Base-by-base conservation (phyloP, 1,140 invertebrate genomes). In the Formica exsecta region DNA sequence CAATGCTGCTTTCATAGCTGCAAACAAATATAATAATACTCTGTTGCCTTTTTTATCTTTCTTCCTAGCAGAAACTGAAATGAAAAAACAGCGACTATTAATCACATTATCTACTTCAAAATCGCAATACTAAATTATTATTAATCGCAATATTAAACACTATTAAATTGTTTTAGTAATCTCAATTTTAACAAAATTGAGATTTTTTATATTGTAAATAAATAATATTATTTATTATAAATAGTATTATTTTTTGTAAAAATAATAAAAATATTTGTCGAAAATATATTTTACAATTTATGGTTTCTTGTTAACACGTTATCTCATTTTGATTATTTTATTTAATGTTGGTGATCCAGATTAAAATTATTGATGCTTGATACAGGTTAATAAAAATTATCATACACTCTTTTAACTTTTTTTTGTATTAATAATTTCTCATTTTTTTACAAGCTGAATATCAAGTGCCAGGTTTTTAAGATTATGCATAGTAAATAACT, bases 1-100 rank as follows among this genome's bases (percentile, higher is more conserved):
- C 91, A 98, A 96, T 86, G 95, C 96, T 36, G 96, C 96, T 93
- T 97, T 97, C 48, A 97, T 95, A 38, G 97, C 96, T 73, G 97
- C 95, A 54, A 96, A 96, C 48, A 97, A 95, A 66, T 97, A 95
- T 74, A 97, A 93, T 0, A 96, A 94, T 93, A 96, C 95, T 94
- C 95, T 96, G 71, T 95, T 94, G 83, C 95, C 97, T 92, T 94
- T 96, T 70, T 87, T 90, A 89, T 94, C 93, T 62, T 94, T 95
- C 19, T 38, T 90, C 3, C 89, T 48, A 11, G 38, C 64, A 36
- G 77, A 61, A 61, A 84, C 89, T 90, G n/a, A 32, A 77, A 71
- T 66, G 29, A 25, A 76, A 3, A 25, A 83, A 29, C 2, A 51
- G 32, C 16, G 19, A 11, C 1, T 36, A 19, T 83, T 9, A 81